Evolutionary conservation across 1,140 invertebrate genomes (phyloP), one percentile per base, ranked within the genome.

Genomic region (Pseudomyrmex sp.): DNA sequence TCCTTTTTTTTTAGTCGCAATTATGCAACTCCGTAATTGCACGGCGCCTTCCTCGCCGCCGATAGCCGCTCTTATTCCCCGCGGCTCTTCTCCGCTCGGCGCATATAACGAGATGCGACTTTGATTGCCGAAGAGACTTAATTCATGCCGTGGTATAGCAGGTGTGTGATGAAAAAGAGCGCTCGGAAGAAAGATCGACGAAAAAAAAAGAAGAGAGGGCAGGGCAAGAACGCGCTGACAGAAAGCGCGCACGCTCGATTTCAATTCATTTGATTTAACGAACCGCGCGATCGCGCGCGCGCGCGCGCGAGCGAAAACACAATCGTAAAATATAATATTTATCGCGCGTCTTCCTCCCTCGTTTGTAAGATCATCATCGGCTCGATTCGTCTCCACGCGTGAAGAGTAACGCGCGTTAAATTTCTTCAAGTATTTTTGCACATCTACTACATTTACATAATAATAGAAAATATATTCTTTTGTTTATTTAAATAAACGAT

Each of bases 21-120:
- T 93, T 93, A 93, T 91, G 92, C 90, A 92, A 90, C 91, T 89
- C 82, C 87, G 88, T 92, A 92, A 92, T 92, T 92, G 90, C 88
- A 88, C 84, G 92, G 91, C 89, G 89, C 88, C 88, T 89, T 77
- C 48, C 80, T 70, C 76, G 66, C 66, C 88, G 74, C 10, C 61
- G 69, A 58, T 75, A 80, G 66, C 65, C 35, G 59, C 56, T 80
- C 35, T 35, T 35, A 35, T 35, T 70, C 73, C 52, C 58, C 26
- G n/a, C 54, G 26, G 12, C 26, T 80, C 66, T 12, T 54, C 61
- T 35, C 8, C 15, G 15, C 54, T 12, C 23, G 8, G 15, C 46
- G 50, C 23, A 20, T 54, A 68, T 90, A 91, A 90, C 86, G 83
- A 91, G 88, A 91, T 84, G 79, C 83, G 68, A 87, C 74, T 90